phyloP scores from a whole-genome alignment of 2,888 invertebrate species.

The Melanostoma mellinum region DNA sequence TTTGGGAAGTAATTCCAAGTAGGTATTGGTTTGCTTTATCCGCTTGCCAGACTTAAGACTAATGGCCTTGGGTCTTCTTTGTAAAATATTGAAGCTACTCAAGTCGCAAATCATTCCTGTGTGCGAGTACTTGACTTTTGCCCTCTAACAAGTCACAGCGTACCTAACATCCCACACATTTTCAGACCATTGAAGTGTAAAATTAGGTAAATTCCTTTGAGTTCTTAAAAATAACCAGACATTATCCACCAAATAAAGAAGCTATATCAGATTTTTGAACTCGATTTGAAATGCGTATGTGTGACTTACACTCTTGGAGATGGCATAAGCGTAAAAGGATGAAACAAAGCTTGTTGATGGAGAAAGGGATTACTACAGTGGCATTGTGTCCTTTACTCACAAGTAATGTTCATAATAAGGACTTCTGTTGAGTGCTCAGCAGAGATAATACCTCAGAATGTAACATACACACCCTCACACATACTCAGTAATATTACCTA shows the following conservation, averaged over 20 bases:
- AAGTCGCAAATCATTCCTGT: too few species aligned
- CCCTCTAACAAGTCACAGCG: too few species aligned
- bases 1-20: conserved; percentile 22
- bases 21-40: conserved; percentile 20
- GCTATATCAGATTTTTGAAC: too few species aligned
- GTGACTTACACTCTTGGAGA: too few species aligned
- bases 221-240: too few species aligned
- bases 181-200: too few species aligned
- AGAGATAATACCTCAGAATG: conserved; percentile 23
- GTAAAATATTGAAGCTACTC: conserved; percentile 1
- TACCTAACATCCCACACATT: too few species aligned
- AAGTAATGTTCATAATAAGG: conserved; percentile 12
- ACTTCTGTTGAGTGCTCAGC: conserved; percentile 20
- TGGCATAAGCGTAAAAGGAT: not conserved
- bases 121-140: too few species aligned
- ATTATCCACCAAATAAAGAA: too few species aligned
- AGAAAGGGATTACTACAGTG: conserved; percentile 3
- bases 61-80: conserved; percentile 1
- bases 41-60: conserved; percentile 20
- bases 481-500: too few species aligned
- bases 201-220: too few species aligned
- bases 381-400: not conserved
- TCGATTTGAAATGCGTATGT: too few species aligned
- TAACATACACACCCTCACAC: not conserved
- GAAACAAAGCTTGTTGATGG: conserved; percentile 8